Evolutionary conservation across 1,140 invertebrate species (phyloP).

Genomic region (Lasaia peninsularis): DNA sequence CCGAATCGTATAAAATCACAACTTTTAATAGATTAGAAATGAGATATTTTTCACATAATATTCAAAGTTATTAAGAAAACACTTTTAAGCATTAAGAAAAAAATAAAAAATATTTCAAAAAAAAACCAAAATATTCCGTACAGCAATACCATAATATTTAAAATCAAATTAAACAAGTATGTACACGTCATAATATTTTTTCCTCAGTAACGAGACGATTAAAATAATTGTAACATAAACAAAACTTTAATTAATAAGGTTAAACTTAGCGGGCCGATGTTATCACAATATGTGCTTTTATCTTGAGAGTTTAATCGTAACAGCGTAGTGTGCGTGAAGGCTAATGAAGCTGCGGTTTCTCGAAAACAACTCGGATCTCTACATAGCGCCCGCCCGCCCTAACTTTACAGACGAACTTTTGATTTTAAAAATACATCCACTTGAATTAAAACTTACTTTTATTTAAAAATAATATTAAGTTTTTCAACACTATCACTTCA

Average conservation of each 20-base stretch:
- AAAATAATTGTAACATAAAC: slow-evolving; percentile 31
- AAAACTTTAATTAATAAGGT: slow-evolving; percentile 55
- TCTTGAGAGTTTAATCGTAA: slow-evolving; percentile 60
- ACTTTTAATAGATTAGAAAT: no score
- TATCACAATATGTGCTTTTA: slow-evolving; percentile 57
- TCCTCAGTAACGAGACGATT: no score
- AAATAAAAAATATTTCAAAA: no score
- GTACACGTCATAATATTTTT: no score
- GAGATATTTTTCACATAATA: no score
- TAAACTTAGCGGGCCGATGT: slow-evolving; percentile 35
- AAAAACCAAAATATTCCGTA: no score
- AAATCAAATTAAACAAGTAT: background rate
- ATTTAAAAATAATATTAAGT: slow-evolving; percentile 29
- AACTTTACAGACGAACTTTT: slow-evolving; percentile 3
- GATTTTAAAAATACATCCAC: slow-evolving; percentile 17
- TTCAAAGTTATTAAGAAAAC: no score
- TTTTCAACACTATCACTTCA: slow-evolving; percentile 40
- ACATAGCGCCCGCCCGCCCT: slow-evolving; percentile 29
- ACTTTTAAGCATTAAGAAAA: no score
- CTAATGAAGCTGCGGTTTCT: slow-evolving; percentile 72
- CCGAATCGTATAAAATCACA: no score
- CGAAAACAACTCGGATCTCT: slow-evolving; percentile 57
- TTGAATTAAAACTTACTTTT: slow-evolving; percentile 26
- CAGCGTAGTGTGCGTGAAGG: slow-evolving; percentile 58
- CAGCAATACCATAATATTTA: no score